A percentile compares a stretch with the other conserved stretches of the same genome.
These are phyloP conservation scores for Bembecia ichneumoniformis DNA, from an alignment of 2,888 invertebrate genomes.

Conservation along the genomic window DNA sequence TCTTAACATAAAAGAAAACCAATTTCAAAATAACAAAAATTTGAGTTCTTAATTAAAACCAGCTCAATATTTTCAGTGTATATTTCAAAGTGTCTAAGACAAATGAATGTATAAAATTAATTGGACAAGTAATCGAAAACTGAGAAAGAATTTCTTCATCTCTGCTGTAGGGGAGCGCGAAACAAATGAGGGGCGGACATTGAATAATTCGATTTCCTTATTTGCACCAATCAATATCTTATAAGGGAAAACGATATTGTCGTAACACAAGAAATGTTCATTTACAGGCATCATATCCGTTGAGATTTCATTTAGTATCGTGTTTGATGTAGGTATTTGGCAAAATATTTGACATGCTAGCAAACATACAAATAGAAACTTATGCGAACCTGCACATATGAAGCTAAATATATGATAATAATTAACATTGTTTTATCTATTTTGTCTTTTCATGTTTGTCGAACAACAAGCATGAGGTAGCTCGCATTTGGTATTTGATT, in stretches of 20 bases:
- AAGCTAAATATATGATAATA: no score
- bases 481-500: no score
- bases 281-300: constrained; percentile 16
- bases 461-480: no score
- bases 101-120: constrained; percentile 73
- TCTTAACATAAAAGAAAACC: no score
- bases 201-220: constrained; percentile 73
- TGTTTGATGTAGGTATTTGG: no score
- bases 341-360: no score
- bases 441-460: no score
- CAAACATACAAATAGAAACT: no score
- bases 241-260: constrained; percentile 47
- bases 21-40: not conserved
- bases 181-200: constrained; percentile 72
- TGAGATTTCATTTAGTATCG: constrained; percentile 13
- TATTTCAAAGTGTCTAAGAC: constrained; percentile 59
- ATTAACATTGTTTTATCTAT: no score
- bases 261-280: constrained; percentile 30
- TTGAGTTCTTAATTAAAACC: not conserved
- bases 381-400: no score
- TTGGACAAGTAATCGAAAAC: constrained; percentile 73
- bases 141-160: constrained; percentile 72
- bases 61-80: constrained; percentile 12
- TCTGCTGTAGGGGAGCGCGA: constrained; percentile 62
- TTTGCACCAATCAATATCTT: constrained; percentile 70